Base-by-base conservation (phyloP, 2,888 invertebrate genomes). In the Sycophila texana region DNA sequence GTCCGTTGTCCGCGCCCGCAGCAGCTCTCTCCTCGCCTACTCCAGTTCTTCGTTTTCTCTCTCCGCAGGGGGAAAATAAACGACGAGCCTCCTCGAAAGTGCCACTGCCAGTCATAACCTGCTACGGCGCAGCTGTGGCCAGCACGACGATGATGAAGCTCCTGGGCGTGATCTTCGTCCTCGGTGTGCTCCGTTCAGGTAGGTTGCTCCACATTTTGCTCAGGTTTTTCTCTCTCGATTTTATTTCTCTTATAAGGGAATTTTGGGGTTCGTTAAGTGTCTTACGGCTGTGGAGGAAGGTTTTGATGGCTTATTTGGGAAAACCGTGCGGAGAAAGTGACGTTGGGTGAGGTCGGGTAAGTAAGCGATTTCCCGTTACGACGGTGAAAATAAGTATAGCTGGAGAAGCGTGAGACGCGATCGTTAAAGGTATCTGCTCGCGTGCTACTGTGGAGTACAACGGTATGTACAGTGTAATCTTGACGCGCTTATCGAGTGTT, bases 181-280 rank as follows among this genome's bases (percentile, higher is more conserved):
- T 80, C 39, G 63, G 68, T 12, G 53, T 68, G 51, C 39, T 74
- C 63, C 73, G 65, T 5, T 51, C 70, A 70, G 80, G 80, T 80
- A 49, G 49, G 18, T 16, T 61, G 14, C 16, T 57, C 14, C 16
- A 14, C n/a, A 5, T 39, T 39, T 39, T 39, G 7, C 7, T 7
- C 7, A 0, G 5, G 0, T 39, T 39, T 39, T 7, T 39, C 4
- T 39, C 7, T 39, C 4, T 39, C 3, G 39, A 39, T 4, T 39
- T 39, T 39, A 4, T 3, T 39, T 5, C 4, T 39, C 7, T n/a
- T n/a, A n/a, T n/a, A n/a, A 39, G 39, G 7, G 7, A 4, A 39
- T 39, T 0, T 0, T 2, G 39, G 39, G 3, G 26, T 26, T 26
- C 26, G 26, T 26, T 39, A 5, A 7, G 39, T 39, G 4, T 0